These are phyloP conservation scores for Aulostomus chinensis DNA, from an alignment of 2,797 vertebrate species.

Conservation along the genomic window DNA sequence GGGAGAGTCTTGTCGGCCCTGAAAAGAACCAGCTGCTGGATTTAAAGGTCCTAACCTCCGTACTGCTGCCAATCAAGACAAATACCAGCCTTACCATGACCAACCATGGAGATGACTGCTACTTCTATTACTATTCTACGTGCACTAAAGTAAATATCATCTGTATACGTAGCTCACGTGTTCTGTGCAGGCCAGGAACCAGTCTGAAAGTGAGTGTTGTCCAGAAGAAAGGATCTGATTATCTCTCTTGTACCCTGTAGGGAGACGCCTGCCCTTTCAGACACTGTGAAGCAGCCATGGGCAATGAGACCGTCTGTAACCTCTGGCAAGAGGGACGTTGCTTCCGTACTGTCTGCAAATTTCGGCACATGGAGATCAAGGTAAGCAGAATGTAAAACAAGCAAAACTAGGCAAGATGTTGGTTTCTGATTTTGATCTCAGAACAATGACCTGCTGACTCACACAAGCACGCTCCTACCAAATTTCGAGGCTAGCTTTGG, in stretches of 20 bases:
- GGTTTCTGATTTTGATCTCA: no score
- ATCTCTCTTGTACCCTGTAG: constrained; percentile 60
- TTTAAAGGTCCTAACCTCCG: constrained; percentile 36
- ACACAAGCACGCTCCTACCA: no score
- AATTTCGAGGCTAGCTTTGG: no score
- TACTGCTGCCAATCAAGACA: constrained; percentile 20
- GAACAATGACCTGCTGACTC: no score
- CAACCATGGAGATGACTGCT: constrained; percentile 94
- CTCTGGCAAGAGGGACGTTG: constrained; percentile 94
- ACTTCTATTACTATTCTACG: constrained; percentile 96
- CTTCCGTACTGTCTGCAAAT: constrained; percentile 90
- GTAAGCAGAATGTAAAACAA: constrained; percentile 71
- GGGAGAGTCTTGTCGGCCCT: constrained; percentile 62
- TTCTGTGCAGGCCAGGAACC: no score
- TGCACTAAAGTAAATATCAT: constrained; percentile 85
- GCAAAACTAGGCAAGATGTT: no score
- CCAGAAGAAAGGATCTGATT: neutral
- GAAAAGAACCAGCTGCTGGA: constrained; percentile 53
- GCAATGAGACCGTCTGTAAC: constrained; percentile 89
- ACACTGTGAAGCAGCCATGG: constrained; percentile 94
- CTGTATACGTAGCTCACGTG: no score
- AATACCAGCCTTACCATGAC: constrained; percentile 79
- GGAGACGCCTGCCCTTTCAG: constrained; percentile 92
- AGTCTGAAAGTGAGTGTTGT: neutral
- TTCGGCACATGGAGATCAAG: constrained; percentile 96